A percentile compares a stretch with the other conserved stretches of the same genome.
Conservation (phyloP, 2,888 invertebrate species). For the Catocala sponsa region DNA sequence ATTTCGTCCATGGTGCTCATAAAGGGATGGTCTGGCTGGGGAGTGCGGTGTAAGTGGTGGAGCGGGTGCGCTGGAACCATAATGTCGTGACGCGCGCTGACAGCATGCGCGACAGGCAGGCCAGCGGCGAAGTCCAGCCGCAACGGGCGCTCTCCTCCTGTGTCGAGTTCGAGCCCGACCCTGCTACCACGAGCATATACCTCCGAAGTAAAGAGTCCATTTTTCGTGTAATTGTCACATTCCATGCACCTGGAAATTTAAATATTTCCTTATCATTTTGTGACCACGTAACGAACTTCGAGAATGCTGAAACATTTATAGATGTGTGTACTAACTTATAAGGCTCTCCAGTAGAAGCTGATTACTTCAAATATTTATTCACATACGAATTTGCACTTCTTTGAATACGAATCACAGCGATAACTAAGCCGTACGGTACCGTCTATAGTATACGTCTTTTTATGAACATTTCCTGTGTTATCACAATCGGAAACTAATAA, state of each 20-base stretch:
- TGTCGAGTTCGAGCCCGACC: constrained; percentile 54
- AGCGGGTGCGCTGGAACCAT: constrained; percentile 37
- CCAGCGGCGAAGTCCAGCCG: constrained; percentile 62
- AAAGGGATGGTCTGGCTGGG: constrained; percentile 66
- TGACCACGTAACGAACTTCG: constrained; percentile 24
- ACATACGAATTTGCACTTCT: constrained; percentile 16
- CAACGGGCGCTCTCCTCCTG: constrained; percentile 53
- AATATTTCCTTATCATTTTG: constrained; percentile 16
- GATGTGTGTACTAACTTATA: constrained; percentile 28
- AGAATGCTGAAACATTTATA: not conserved
- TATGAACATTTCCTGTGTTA: constrained; percentile 17
- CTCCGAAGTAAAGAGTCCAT: constrained; percentile 41
- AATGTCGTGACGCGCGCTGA: constrained; percentile 42
- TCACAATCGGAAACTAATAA: constrained; percentile 1
- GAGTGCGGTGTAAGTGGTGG: constrained; percentile 28
- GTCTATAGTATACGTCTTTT: constrained; percentile 21
- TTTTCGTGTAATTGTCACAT: constrained; percentile 64
- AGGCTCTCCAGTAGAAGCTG: constrained; percentile 10
- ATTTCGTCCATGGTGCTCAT: constrained; percentile 84
- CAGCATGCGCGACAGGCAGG: constrained; percentile 57
- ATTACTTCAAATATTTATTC: constrained; percentile 13
- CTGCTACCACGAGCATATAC: constrained; percentile 45
- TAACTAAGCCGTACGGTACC: constrained; percentile 39
- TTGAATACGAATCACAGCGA: constrained; percentile 23
- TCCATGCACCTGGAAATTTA: constrained; percentile 74